Base-by-base conservation (phyloP, 2,888 invertebrate genomes). In the Lobophora halterata region DNA sequence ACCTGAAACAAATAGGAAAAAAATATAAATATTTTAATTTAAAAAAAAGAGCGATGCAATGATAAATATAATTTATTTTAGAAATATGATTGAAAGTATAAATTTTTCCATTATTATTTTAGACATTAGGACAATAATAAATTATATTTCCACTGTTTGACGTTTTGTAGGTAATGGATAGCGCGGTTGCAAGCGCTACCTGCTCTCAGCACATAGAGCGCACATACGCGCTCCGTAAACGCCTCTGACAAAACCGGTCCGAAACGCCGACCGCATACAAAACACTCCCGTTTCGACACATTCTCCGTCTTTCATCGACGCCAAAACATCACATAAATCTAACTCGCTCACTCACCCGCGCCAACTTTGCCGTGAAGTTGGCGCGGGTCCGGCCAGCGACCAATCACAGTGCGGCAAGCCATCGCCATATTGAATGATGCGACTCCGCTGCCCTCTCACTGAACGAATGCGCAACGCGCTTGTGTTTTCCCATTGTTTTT, bases 221-320 rank as follows among this genome's bases (percentile, higher is more conserved):
- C 80, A 78, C 73, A 83, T 79, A 82, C 75, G 69, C 70, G 67
- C 75, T 63, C 61, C 21, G 75, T 77, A 71, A 80, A 82, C 83
- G 87, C 87, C 87, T 83, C 81, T 79, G 79, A 76, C 71, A 51
- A 79, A 83, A 86, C 87, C 85, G 80, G 87, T 87, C 74, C 59
- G 56, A 55, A 60, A 69, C 72, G 68, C 74, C 61, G 71, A 65
- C 69, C 63, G 80, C 80, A 85, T 81, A 85, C 86, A 82, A 86
- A 85, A 78, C 72, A 73, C 67, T 72, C 71, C 71, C 76, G 72
- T 70, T 66, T 71, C 72, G 65, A 81, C 76, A 76, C 76, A 79
- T 83, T 73, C 72, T 80, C 77, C 71, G 72, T 87, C 87, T 79
- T 80, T 81, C 80, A 79, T 79, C 74, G 69, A 75, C 79, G 72